Evolutionary conservation across 2,888 invertebrate species (phyloP).

Genomic region (Diarsia rubi): DNA sequence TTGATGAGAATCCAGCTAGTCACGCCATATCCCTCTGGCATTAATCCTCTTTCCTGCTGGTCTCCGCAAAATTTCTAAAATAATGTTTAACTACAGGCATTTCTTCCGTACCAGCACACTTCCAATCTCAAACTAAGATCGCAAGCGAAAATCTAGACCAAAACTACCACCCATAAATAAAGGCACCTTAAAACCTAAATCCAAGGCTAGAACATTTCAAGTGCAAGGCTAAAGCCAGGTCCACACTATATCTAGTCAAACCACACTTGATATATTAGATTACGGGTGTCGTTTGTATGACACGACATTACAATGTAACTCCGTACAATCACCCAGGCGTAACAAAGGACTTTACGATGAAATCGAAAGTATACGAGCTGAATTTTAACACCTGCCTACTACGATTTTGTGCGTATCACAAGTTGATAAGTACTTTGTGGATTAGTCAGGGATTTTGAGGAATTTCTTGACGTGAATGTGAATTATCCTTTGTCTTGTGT

Average conservation of each 20-base stretch:
- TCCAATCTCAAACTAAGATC: not conserved
- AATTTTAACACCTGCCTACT: slow-evolving; percentile 80
- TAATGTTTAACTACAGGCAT: not conserved
- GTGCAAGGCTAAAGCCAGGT: slow-evolving; percentile 44
- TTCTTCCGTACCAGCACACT: not conserved
- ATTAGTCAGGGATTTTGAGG: slow-evolving; percentile 60
- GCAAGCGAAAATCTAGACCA: slow-evolving; percentile 8
- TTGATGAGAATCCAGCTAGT: too few species aligned
- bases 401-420: slow-evolving; percentile 66
- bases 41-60: not conserved
- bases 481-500: slow-evolving; percentile 27
- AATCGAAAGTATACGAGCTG: slow-evolving; percentile 81
- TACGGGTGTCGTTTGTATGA: slow-evolving; percentile 68
- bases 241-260: slow-evolving; percentile 52
- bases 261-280: slow-evolving; percentile 61
- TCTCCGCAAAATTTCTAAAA: not conserved
- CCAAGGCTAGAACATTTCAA: slow-evolving; percentile 4
- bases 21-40: not conserved
- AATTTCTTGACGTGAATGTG: slow-evolving; percentile 22
- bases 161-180: not conserved
- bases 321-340: slow-evolving; percentile 77
- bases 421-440: slow-evolving; percentile 23
- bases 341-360: slow-evolving; percentile 82
- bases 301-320: slow-evolving; percentile 61
- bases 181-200: not conserved